Evolutionary conservation across 2,888 invertebrate species (phyloP).

Genomic region (Eudasyphora cyanicolor): DNA sequence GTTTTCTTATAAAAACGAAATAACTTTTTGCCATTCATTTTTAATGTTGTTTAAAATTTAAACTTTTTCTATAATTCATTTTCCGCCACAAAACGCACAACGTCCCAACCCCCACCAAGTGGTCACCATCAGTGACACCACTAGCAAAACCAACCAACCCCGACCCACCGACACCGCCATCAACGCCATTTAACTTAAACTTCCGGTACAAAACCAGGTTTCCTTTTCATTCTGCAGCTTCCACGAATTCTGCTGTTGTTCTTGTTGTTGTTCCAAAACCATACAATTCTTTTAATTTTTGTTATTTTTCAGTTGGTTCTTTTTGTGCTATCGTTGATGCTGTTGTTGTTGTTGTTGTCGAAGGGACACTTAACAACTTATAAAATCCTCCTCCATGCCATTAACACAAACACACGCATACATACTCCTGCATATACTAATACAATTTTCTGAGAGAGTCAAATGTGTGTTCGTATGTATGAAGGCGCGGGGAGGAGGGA

Average conservation of each 20-base stretch:
- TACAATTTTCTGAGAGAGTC: background rate
- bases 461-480: background rate
- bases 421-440: background rate
- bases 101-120: background rate
- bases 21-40: constrained; percentile 39
- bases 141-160: background rate
- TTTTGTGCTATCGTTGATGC: too few relatives aligned
- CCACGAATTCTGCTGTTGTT: background rate
- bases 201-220: constrained; percentile 2
- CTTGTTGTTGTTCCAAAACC: background rate
- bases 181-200: background rate
- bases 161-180: background rate
- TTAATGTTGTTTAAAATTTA: constrained; percentile 49
- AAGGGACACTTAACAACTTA: constrained; percentile 58
- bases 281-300: constrained; percentile 52
- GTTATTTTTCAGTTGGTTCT: constrained; percentile 41
- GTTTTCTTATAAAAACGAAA: background rate
- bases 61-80: constrained; percentile 53
- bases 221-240: background rate
- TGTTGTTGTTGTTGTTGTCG: constrained; percentile 21
- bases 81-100: background rate
- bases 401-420: constrained; percentile 28
- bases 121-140: background rate
- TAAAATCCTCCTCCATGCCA: constrained; percentile 51
- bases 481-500: too few relatives aligned